Base-by-base conservation (phyloP, 2,797 vertebrate species). In the Ibycter americanus region DNA sequence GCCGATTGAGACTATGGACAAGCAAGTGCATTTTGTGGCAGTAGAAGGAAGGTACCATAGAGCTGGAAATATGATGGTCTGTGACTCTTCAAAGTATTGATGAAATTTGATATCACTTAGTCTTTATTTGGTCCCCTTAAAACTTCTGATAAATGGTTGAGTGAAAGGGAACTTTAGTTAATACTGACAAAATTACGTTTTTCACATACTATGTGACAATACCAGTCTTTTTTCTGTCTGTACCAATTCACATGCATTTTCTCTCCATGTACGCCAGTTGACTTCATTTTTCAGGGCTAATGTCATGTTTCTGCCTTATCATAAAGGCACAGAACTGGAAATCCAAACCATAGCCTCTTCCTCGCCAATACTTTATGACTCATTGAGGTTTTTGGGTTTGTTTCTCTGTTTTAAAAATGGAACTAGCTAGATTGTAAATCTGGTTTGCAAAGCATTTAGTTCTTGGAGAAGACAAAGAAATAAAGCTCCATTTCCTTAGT, bases 291-390 rank as follows among this genome's bases (percentile, higher is more conserved):
- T 76, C 81, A 87, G 86, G 59, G 81, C 83, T 65, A 90, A 20
- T 2, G 0, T 79, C 76, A 40, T 63, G 74, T 52, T 94, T 79
- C 55, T 93, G 81, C 86, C 85, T 96, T 96, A 97, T 97, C 95
- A 89, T 85, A 80, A 92, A 85, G 67, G 88, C 81, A 79, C 94
- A 95, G 93, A 82, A 58, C 91, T 95, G 94, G 86, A 92, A 96
- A 91, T 81, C 32, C 59, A 87, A 96, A 82, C 3, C 46, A 3
- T 54, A 76, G 61, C 71, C 83, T 92, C 84, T 96, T 95, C 84
- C 76, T 89, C 89, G 73, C 77, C 87, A 81, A 32, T 31, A 29
- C 42, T 89, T 89, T 87, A 85, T 93, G 95, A 95, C 85, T 96
- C 88, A 87, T 8, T 11, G 51, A 90, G 85, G 11, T 89, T 78